These are phyloP conservation scores for Panurus biarmicus DNA, from an alignment of 2,113 vertebrate species.

Conservation along the genomic window DNA sequence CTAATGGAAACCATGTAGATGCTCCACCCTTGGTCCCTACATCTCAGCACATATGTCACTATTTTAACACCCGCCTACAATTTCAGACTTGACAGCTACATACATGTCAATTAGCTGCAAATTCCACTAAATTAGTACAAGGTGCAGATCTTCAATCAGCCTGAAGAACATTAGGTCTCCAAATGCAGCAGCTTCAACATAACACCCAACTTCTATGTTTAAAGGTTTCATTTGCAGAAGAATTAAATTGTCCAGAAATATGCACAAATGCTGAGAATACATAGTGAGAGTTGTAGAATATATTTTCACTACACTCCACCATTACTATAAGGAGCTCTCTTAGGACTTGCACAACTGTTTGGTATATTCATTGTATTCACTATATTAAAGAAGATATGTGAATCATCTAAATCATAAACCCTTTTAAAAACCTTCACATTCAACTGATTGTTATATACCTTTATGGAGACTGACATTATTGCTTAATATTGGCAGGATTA, in stretches of 20 bases:
- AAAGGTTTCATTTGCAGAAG: neutral
- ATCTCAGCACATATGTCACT: neutral
- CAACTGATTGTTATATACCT: neutral
- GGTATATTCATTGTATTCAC: neutral
- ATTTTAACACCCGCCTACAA: neutral
- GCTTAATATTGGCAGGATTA: neutral
- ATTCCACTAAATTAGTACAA: neutral
- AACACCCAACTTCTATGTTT: neutral
- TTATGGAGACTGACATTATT: neutral
- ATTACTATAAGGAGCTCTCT: neutral
- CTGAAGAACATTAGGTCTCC: neutral
- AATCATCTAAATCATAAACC: neutral
- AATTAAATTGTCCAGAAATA: neutral
- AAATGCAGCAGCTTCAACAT: neutral
- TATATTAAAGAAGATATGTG: neutral
- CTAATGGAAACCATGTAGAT: neutral
- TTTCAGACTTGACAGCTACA: neutral
- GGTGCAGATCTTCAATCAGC: neutral
- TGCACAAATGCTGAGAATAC: neutral
- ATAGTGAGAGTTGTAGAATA: neutral
- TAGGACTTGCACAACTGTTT: neutral
- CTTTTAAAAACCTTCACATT: neutral
- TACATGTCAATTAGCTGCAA: neutral
- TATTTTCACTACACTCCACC: neutral
- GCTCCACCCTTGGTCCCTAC: neutral